phyloP scores from a whole-genome alignment of 2,797 vertebrate species.

The Fistularia commersonii region DNA sequence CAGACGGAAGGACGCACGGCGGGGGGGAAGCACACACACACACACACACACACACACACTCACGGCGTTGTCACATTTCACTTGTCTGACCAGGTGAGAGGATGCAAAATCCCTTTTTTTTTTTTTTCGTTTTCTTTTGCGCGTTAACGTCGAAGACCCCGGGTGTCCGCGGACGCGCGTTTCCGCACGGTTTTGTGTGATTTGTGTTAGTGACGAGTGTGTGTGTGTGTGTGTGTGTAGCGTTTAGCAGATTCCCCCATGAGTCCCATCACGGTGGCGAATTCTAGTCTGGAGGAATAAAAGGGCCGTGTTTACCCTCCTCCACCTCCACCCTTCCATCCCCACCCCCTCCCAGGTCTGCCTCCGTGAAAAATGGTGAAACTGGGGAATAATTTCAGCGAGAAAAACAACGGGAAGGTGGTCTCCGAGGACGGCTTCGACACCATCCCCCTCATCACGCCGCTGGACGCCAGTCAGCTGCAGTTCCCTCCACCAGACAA shows the following conservation, averaged over 20 bases:
- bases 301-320: neutral
- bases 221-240: conserved; percentile 7
- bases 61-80: neutral
- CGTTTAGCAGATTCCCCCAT: no score
- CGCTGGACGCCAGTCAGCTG: conserved; percentile 91
- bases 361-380: conserved; percentile 83
- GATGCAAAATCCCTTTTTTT: neutral
- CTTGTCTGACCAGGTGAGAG: conserved; percentile 49
- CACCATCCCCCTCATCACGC: conserved; percentile 94
- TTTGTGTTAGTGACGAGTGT: conserved; percentile 6
- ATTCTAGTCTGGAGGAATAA: neutral
- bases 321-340: conserved; percentile 3
- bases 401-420: conserved; percentile 84
- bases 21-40: neutral
- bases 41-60: conserved; percentile 6
- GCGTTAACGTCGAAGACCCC: conserved; percentile 18
- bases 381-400: conserved; percentile 90
- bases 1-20: conserved; percentile 68
- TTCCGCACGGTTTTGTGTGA: conserved; percentile 3
- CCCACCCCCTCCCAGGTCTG: conserved; percentile 2
- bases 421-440: conserved; percentile 91
- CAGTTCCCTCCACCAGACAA: conserved; percentile 91
- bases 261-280: neutral
- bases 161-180: conserved; percentile 26
- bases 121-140: conserved; percentile 8